These are phyloP conservation scores for Chrysochloris asiatica DNA, from an alignment of 2,113 vertebrate genomes.

Conservation along the genomic window DNA sequence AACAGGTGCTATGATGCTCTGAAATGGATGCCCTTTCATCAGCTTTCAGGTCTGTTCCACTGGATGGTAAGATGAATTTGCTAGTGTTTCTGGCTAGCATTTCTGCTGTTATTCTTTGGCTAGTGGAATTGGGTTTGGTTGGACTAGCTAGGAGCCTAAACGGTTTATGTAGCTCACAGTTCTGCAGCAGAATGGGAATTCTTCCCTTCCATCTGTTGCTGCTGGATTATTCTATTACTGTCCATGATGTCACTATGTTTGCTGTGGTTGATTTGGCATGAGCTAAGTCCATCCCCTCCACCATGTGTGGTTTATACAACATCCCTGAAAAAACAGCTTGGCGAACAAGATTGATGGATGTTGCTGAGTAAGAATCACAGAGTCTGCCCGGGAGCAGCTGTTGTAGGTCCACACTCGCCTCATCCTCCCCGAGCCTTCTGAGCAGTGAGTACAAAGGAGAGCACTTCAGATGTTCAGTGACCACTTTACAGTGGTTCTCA, in stretches of 20 bases:
- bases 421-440: background rate
- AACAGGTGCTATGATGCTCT: background rate
- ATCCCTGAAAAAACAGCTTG: conserved; percentile 3
- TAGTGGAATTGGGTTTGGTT: conserved; percentile 20
- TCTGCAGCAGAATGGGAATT: conserved; percentile 7
- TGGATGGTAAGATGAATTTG: background rate
- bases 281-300: background rate
- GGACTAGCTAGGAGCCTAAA: conserved; percentile 37
- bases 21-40: background rate
- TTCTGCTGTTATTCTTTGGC: background rate
- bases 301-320: conserved; percentile 13
- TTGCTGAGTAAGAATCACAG: background rate
- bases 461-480: background rate
- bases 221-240: conserved; percentile 25
- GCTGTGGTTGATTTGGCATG: conserved; percentile 19
- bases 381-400: background rate
- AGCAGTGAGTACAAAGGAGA: background rate
- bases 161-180: background rate
- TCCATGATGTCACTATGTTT: conserved; percentile 41
- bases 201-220: conserved; percentile 62
- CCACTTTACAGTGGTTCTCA: background rate
- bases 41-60: background rate
- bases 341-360: background rate
- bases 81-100: conserved; percentile 13
- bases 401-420: background rate